Base-by-base conservation (phyloP, 2,113 vertebrate genomes). In the Gobio gobio region DNA sequence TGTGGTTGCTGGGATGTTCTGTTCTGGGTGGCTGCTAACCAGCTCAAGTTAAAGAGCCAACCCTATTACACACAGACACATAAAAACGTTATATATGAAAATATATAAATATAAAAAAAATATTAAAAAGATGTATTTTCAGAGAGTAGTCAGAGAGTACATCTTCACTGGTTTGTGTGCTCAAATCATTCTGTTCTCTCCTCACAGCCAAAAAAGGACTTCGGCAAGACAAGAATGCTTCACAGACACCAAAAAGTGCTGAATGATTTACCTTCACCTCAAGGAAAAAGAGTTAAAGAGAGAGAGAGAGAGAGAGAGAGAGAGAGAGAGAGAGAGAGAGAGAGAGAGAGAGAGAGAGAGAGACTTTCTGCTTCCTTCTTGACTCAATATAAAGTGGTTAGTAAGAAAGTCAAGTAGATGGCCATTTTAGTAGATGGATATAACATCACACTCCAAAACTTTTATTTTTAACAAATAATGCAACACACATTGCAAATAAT, bases 121-220 rank as follows among this genome's bases (percentile, higher is more conserved):
- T 12, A 7, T 63, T 49, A 70, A 22, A 85, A 56, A 16, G 1
- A 7, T 64, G 24, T 54, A 54, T 54, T 54, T 18, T 54, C 26
- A 33, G 24, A 29, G 22, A 18, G 73, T 75, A 51, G 26, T n/a
- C 72, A 74, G 45, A 24, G 10, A 26, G 72, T 13, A n/a, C n/a
- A 24, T 51, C 13, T 75, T 75, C 20, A 26, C 22, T 24, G 70
- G 29, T 47, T 70, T 91, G 91, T 92, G 90, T 91, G 92, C 87
- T 84, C 81, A 90, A 90, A 88, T 83, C 89, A 89, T 91, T 88
- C 79, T 56, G 63, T 47, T 84, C 73, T 79, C 85, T 88, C 88
- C 75, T 89, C 86, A 10, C 87, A 86, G 89, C 75, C 88, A 83
- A 82, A 85, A 90, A 86, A 88, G 73, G 47, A 51, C 75, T 47